Conservation (phyloP, 30 jellyfish, hydroid and myxozoan species). For the Pelagia noctiluca region DNA sequence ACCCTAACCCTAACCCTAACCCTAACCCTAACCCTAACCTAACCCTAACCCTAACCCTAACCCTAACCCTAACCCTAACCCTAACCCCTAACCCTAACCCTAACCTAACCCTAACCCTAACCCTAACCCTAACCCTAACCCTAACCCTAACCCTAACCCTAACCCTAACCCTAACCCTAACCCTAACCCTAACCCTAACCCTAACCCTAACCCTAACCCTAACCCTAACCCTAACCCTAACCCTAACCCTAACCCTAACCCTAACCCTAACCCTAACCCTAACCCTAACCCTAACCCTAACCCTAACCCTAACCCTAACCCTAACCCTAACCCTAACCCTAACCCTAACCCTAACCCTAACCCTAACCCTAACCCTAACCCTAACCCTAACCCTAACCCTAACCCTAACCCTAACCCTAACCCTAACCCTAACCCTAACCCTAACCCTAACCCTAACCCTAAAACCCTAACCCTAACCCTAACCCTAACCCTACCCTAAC, state of each 20-base stretch:
- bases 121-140: conserved; percentile 25
- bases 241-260: conserved; percentile 30
- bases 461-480: conserved; percentile 9
- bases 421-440: conserved; percentile 30
- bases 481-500: neutral
- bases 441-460: conserved; percentile 21
- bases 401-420: neutral
- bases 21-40: conserved; percentile 1
- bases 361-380: neutral
- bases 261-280: conserved; percentile 24
- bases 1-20: neutral
- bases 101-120: conserved; percentile 21
- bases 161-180: conserved; percentile 27
- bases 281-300: conserved; percentile 24
- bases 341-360: conserved; percentile 27
- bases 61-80: conserved; percentile 17
- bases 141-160: conserved; percentile 12
- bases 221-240: conserved; percentile 7
- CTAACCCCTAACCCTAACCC: conserved; percentile 8
- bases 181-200: conserved; percentile 12
- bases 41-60: conserved; percentile 22
- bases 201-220: neutral
- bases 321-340: conserved; percentile 25
- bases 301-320: conserved; percentile 30
- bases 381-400: neutral